Conservation (phyloP, 2,888 invertebrate species). For the Agriotes lineatus region DNA sequence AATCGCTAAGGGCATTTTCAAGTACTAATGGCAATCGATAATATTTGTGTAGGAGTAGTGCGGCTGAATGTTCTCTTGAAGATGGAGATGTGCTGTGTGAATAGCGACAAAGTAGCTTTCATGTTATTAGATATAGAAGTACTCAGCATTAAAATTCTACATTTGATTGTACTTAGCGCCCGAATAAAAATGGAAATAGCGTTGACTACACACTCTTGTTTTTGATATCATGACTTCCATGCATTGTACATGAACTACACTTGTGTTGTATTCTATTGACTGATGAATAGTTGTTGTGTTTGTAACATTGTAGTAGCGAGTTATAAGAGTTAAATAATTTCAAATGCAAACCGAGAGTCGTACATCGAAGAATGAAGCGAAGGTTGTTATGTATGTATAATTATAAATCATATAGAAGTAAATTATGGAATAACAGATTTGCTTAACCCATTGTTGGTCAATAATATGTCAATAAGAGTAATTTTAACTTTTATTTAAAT, state of each 20-base stretch:
- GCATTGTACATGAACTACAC: no score
- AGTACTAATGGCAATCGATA: neutral
- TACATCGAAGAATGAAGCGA: neutral
- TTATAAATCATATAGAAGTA: neutral
- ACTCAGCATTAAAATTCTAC: neutral
- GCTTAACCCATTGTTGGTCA: neutral
- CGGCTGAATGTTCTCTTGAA: neutral
- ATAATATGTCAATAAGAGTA: neutral
- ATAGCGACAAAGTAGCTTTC: neutral
- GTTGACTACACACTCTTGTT: no score
- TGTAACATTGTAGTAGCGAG: neutral
- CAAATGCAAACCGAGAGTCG: neutral
- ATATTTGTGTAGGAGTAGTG: neutral
- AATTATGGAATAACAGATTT: neutral
- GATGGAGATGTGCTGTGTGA: neutral
- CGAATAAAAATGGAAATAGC: neutral
- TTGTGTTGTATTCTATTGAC: neutral
- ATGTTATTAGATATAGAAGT: conserved; percentile 7
- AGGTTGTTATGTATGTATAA: neutral
- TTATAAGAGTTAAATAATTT: neutral
- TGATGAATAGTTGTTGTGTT: neutral
- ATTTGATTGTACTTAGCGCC: neutral
- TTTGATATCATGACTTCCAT: conserved; percentile 2
- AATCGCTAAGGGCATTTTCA: conserved; percentile 68
- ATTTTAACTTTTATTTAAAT: neutral